Conservation (phyloP, 1,140 invertebrate genomes). For the Leptinotarsa lineolata region DNA sequence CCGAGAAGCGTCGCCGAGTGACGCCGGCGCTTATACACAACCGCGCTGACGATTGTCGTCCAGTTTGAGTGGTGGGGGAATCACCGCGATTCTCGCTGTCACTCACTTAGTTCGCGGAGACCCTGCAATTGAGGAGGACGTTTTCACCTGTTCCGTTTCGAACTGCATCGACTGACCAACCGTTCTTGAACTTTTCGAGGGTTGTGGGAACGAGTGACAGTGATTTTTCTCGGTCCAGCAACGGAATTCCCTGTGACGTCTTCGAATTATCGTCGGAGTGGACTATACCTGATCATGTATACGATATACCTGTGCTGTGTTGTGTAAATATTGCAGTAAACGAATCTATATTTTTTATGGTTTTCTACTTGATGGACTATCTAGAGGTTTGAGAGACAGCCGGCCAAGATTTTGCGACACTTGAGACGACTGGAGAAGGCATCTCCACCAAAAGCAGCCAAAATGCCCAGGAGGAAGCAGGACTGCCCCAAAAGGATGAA, state of each 20-base stretch:
- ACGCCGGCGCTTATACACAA: slow-evolving; percentile 50
- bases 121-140: slow-evolving; percentile 48
- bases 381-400: slow-evolving; percentile 17
- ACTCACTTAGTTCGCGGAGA: slow-evolving; percentile 56
- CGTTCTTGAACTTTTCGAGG: not conserved
- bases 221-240: slow-evolving; percentile 17
- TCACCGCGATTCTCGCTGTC: slow-evolving; percentile 52
- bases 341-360: slow-evolving; percentile 19
- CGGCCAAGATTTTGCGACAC: slow-evolving; percentile 51
- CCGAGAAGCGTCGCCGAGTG: slow-evolving; percentile 36
- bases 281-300: slow-evolving; percentile 35
- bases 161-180: slow-evolving; percentile 23
- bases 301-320: slow-evolving; percentile 35
- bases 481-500: slow-evolving; percentile 67
- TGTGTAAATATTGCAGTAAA: slow-evolving; percentile 21
- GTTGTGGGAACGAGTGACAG: slow-evolving; percentile 34
- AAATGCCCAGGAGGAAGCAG: slow-evolving; percentile 67
- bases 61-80: slow-evolving; percentile 48
- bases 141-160: slow-evolving; percentile 38
- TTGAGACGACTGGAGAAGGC: slow-evolving; percentile 41
- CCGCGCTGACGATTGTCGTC: slow-evolving; percentile 48
- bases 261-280: not conserved
- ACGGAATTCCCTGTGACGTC: not conserved
- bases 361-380: slow-evolving; percentile 19
- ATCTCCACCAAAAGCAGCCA: slow-evolving; percentile 40